Evolutionary conservation across 2,113 vertebrate species (phyloP), one percentile per base, ranked within the genome.

Genomic region (Deroptyus accipitrinus): DNA sequence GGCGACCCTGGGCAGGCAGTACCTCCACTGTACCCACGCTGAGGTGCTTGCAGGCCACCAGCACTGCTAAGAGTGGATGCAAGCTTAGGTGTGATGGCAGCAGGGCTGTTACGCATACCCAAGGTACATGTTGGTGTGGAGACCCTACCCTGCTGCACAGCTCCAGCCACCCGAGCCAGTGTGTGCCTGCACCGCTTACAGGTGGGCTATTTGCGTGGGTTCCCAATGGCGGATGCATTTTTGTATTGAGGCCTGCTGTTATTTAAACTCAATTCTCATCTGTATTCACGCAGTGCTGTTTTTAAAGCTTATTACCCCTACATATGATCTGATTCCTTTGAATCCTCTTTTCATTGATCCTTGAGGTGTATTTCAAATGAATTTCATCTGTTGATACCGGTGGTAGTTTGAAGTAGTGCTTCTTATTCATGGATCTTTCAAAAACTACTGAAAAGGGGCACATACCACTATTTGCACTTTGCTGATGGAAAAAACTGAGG

Each of bases 51-150:
- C 46, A 17, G 55, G 48, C 20, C 59, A 4, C 35, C 20, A 5
- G 41, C 28, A 0, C 25, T 52, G 33, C 46, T 33, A 8, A 41
- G 23, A 3, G 23, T 9, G 13, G 11, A 11, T 23, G 12, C 33
- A 30, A 51, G 51, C 31, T 24, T 4, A 7, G 12, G 30, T 22
- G 14, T 25, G 46, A 31, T 14, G 13, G 24, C 17, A 7, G 23
- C 33, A 8, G 33, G 6, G 25, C 18, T 61, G 35, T 30, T 35
- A 2, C 4, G 7, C 14, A 24, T 33, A 17, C 25, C 9, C 5
- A 11, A 61, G 35, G 5, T n/a, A 16, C 16, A 2, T 0, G 0
- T 31, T 0, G 3, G 17, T 16, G 8, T 24, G 62, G 76, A 20
- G 37, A 73, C 18, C 15, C 25, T 30, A 3, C 10, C n/a, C 17